Base-by-base conservation (phyloP, 1,140 invertebrate species). In the Coptotermes formosanus region DNA sequence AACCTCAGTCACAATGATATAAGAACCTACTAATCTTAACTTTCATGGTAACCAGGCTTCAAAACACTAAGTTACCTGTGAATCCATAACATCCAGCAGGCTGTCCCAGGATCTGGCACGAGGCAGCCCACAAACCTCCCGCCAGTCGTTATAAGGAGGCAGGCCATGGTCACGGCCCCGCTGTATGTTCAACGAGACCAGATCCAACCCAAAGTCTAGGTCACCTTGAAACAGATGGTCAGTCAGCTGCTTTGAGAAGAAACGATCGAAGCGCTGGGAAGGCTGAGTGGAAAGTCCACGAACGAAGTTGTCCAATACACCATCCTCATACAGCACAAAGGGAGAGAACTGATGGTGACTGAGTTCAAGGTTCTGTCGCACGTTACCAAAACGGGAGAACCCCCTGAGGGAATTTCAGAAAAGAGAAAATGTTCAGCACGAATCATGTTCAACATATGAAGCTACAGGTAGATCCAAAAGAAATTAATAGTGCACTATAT, bases 181-280 rank as follows among this genome's bases (percentile, higher is more conserved):
- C 89, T 95, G 94, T 55, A 96, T 93, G 89, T 96, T 95, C 88
- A 96, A 91, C 11, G 95, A 92, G 83, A 94, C 91, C n/a, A 96
- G 90, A 89, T 96, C 95, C 88, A 94, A 89, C 25, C 94, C 94
- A 86, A 94, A 92, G 64, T 90, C 89, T 11, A 90, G 89, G 75
- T 89, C 89, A 11, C 91, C 90, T 88, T 92, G 91, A 88, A 94
- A 95, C 84, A 94, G 89, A 88, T 92, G 92, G 87, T 94, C 93
- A 83, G 93, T 94, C 38, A 95, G 87, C 91, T 95, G 88, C 69
- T 91, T 89, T n/a, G 91, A 90, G 86, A 94, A 92, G 89, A 92
- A 91, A 64, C 90, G 88, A 89, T 94, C 93, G 84, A 93, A 91
- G 69, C 90, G 90, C 89, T 94, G 92, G 52, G 90, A 90, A 16